A percentile compares a stretch with the other conserved stretches of the same genome.
Conservation (phyloP, 2,888 invertebrate genomes). For the Magallana nippona region DNA sequence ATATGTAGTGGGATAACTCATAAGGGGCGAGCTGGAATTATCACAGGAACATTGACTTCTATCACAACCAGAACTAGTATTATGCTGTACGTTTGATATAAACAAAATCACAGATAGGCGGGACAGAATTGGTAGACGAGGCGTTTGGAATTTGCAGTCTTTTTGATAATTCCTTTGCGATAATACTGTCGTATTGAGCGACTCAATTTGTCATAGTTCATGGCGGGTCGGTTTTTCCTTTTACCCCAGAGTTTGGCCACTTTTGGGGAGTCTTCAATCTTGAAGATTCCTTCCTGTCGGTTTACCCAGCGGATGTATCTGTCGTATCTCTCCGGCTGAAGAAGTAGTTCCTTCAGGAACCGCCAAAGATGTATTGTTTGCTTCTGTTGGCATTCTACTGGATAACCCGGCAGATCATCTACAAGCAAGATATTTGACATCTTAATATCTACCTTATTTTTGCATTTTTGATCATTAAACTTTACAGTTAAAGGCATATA, state of each 20-base stretch:
- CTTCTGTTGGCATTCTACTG: constrained; percentile 59
- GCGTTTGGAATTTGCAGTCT: constrained; percentile 97
- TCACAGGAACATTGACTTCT: background rate
- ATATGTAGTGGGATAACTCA: constrained; percentile 1
- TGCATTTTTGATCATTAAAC: background rate
- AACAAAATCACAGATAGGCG: constrained; percentile 87
- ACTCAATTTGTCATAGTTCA: constrained; percentile 99
- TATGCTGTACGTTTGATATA: background rate
- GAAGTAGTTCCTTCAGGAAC: constrained; percentile 96
- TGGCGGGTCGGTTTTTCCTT: constrained; percentile 97
- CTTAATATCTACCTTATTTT: background rate
- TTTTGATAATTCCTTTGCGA: constrained; percentile 94
- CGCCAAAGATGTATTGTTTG: constrained; percentile 96
- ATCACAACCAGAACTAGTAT: constrained; percentile 21
- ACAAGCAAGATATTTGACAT: background rate
- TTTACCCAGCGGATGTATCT: constrained; percentile 99
- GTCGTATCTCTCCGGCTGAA: constrained; percentile 92
- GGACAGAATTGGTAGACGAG: constrained; percentile 99
- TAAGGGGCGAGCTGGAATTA: background rate
- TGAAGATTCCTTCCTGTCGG: constrained; percentile 92
- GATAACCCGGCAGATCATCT: constrained; percentile 17
- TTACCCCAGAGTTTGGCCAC: constrained; percentile 99
- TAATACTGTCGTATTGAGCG: constrained; percentile 99
- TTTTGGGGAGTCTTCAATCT: constrained; percentile 98
- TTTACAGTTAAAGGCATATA: background rate